Base-by-base conservation (phyloP, 2,888 invertebrate species). In the Arrhopalites spinosus region DNA sequence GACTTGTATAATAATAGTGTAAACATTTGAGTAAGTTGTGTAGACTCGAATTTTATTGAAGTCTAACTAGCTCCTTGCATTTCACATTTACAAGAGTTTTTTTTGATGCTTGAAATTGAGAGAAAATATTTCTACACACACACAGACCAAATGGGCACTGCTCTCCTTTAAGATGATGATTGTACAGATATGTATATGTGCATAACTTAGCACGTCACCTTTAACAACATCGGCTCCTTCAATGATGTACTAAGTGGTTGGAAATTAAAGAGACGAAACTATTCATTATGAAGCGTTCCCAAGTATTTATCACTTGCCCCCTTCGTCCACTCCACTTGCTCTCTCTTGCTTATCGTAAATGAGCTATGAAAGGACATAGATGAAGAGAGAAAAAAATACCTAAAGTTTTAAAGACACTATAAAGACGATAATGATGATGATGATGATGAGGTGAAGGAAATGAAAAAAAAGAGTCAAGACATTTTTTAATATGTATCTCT, bases 181-280 rank as follows among this genome's bases (percentile, higher is more conserved):
- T 2, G 53, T 53, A 53, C n/a, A 53, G 23, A 23, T 20, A 53
- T 59, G 59, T 36, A 36, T 53, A 17, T 64, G 30, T 64, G 29
- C 17, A 36, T 27, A 29, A 64, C 36, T 64, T 64, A 20, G 59
- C 67, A 67, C 45, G 15, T 47, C 53, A 45, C 43, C 69, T 69
- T 69, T 69, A 47, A 69, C 69, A 69, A 29, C 69, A 8, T 69
- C 69, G 53, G 69, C 69, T 69, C 45, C 27, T 27, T 69, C 69
- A 69, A 69, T 69, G 69, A 69, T 47, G 53, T 53, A 53, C 69
- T 69, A 69, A 69, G 69, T 69, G 69, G 25, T 29, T 50, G 53
- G 53, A 53, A 69, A 69, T 69, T 43, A 69, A 69, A 53, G 69
- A 69, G 53, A 69, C 29, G 69, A 23, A 69, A 69, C 69, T 69